Evolutionary conservation across 2,113 vertebrate genomes (phyloP), one percentile per base, ranked within the genome.

Genomic region (Progne subis): DNA sequence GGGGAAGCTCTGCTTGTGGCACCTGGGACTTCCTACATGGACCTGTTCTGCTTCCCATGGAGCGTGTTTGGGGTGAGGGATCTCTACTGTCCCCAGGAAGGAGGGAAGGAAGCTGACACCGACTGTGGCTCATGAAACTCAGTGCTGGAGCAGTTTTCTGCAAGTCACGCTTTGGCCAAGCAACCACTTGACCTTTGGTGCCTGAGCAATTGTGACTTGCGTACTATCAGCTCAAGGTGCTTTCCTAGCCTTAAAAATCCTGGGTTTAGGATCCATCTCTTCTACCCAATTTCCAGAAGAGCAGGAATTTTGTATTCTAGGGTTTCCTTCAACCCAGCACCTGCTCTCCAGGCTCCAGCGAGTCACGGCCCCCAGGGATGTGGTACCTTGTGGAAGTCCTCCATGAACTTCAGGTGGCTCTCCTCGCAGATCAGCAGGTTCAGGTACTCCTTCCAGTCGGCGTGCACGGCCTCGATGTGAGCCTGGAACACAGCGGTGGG

Each of bases 381-480:
- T 18, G 82, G 95, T 57, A 99, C 99, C 98, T 99, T 99, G 97
- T 99, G 99, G 95, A 99, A 99, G 76, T 99, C 99, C 12, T 99
- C 98, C 99, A 99, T 99, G 97, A 98, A 98, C 96, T 99, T 99
- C 26, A 99, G 98, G 92, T 99, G 99, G 95, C 98, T 99, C 93
- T 99, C 99, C 96, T 99, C 99, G 2, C 99, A 99, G 97, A 99
- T 99, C 46, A 99, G 98, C 94, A 99, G 98, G 98, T 99, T 99
- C 88, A 99, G 98, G 90, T 99, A 99, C 53, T 99, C 99, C 97
- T 99, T 99, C 99, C 99, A 99, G 96, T 99, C 99, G 0, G 99
- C 99, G 0, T 99, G 99, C 41, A 99, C 99, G 0, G 99, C 99
- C 83, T 99, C 99, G 56, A 98, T 99, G 86, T 99, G 99, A 47